Evolutionary conservation across 2,797 vertebrate genomes (phyloP), one percentile per base, ranked within the genome.

Genomic region (Halcyon chelicuti): DNA sequence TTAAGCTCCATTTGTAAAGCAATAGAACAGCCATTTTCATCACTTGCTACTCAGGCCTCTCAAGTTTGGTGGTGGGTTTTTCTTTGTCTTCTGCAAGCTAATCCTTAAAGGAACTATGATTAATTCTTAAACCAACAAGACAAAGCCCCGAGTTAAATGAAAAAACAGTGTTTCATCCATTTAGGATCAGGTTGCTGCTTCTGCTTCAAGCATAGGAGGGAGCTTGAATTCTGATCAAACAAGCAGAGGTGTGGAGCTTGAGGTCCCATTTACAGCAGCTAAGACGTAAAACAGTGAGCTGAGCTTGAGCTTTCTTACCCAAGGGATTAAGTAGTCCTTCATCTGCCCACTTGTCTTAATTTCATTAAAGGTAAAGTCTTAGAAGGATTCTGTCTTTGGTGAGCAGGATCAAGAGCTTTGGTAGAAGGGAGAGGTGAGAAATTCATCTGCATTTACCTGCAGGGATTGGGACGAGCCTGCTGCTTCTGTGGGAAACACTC

Each of bases 361-460:
- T 57, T 66, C 11, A 12, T 75, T 73, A 46, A 65, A 40, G 11
- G 10, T 29, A 42, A 51, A 12, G 13, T 33, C 12, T 39, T 28
- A 20, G 7, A 33, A 75, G 29, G 44, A 20, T 57, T 82, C 29
- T 42, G 3, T 44, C 26, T 25, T 8, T 11, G 26, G 5, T 61
- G 35, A 33, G 14, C 15, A 39, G 22, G 10, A 14, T 65, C 3
- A 25, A 60, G 37, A 55, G 26, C 23, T 89, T 52, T 75, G 46
- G 28, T 61, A 7, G 29, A 31, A 61, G 28, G 37, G 33, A 46
- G n/a, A 54, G 22, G 4, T 11, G 54, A 62, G 26, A 62, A 68
- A n/a, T 35, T 3, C 4, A 2, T 5, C n/a, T 40, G 13, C 1
- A 0, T n/a, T 65, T 16, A 31, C 2, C 2, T 3, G 9, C 7